Conservation (phyloP, 1,140 invertebrate species). For the Drosophila lini region DNA sequence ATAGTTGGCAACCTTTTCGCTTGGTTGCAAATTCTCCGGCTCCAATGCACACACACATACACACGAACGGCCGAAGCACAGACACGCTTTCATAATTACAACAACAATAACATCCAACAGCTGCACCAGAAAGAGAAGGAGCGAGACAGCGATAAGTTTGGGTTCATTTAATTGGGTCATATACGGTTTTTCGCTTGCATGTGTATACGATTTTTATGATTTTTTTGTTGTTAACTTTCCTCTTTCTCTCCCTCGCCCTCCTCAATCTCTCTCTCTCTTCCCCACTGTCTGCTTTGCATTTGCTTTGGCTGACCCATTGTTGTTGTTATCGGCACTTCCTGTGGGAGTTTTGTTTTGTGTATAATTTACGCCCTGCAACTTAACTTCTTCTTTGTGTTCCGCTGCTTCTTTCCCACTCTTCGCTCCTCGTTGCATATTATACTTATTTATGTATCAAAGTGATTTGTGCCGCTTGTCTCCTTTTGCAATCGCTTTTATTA, state of each 20-base stretch:
- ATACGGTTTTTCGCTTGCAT: slow-evolving; percentile 71
- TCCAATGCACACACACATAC: slow-evolving; percentile 65
- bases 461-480: slow-evolving; percentile 48
- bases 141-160: slow-evolving; percentile 34
- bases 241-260: background rate
- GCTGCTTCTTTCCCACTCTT: slow-evolving; percentile 10
- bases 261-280: background rate
- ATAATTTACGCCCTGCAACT: slow-evolving; percentile 61
- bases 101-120: slow-evolving; percentile 29
- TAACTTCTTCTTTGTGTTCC: slow-evolving; percentile 33
- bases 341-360: slow-evolving; percentile 67
- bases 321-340: slow-evolving; percentile 65
- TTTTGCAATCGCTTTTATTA: slow-evolving; percentile 23
- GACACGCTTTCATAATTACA: slow-evolving; percentile 76
- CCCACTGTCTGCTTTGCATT: slow-evolving; percentile 13
- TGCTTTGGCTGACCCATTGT: slow-evolving; percentile 41
- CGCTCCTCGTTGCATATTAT: background rate
- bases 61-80: background rate
- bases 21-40: slow-evolving; percentile 75
- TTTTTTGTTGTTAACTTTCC: slow-evolving; percentile 47
- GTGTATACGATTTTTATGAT: slow-evolving; percentile 51
- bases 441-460: slow-evolving; percentile 30
- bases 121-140: slow-evolving; percentile 7
- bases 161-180: slow-evolving; percentile 79
- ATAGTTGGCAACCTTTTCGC: slow-evolving; percentile 78